Evolutionary conservation across 2,888 invertebrate genomes (phyloP), one percentile per base, ranked within the genome.

Genomic region (Pediacus dermestoides): DNA sequence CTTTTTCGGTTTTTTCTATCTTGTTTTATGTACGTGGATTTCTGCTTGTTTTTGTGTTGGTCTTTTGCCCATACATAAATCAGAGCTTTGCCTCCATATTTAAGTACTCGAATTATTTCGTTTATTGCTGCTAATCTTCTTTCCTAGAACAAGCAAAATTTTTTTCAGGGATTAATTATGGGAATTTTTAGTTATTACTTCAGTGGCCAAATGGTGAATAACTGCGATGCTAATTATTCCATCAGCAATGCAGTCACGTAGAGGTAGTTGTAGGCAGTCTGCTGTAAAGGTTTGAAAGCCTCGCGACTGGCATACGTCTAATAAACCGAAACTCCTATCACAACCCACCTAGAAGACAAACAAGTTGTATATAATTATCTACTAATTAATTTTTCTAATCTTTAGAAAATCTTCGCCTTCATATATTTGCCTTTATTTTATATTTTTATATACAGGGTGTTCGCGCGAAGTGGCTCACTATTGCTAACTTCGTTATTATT

Each of bases 31-130:
- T 88, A 90, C 36, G 77, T 78, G 13, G 28, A 28, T 28, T 28
- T 28, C n/a, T 28, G 13, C 4, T 13, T 74, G 26, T 83, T 75
- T 43, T 72, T 77, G 2, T 75, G 74, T 68, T 95, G 95, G 62
- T 94, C 86, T 66, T 87, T 86, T 0, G 97, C 93, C 99, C 99
- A 99, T 0, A 96, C 97, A 50, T 96, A 95, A 41, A 99, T 82
- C 3, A 97, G 72, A 2, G 85, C 86, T 46, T 71, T 72, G 0
- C 96, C 96, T 0, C 79, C 81, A 0, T 73, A 63, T n/a, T 76
- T 71, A 3, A 97, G 71, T 1, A 90, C 69, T 8, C 92, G 74
- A 1, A 81, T 66, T 57, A 95, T 83, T 64, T 93, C 91, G 11
- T 68, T 60, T 8, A 96, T 61, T 0, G 93, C 88, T 58, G 77